Conservation (phyloP, 2,113 vertebrate species). For the Rissa tridactyla region DNA sequence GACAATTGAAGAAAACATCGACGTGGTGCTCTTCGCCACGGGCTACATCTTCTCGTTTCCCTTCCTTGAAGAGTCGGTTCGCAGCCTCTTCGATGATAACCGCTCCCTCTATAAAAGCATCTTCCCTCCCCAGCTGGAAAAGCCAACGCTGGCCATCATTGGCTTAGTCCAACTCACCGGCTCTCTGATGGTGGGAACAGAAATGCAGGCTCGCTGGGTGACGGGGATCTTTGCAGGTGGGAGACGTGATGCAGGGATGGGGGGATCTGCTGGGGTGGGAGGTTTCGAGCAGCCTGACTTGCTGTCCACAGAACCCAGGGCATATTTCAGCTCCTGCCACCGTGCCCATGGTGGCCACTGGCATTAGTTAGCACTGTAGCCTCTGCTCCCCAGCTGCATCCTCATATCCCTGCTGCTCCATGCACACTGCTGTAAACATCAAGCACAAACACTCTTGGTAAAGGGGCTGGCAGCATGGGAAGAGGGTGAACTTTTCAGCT, state of each 20-base stretch:
- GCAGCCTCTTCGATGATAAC: conserved; percentile 47
- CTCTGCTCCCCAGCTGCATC: background rate
- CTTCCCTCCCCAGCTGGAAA: conserved; percentile 82
- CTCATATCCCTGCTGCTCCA: background rate
- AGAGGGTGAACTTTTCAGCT: background rate
- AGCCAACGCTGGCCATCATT: conserved; percentile 81
- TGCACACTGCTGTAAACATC: rapidly evolving
- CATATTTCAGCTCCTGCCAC: background rate
- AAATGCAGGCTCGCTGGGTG: conserved; percentile 92
- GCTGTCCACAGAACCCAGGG: background rate
- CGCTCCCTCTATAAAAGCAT: conserved; percentile 77
- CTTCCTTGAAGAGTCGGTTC: conserved; percentile 74
- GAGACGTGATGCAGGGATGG: background rate
- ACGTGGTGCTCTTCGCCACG: conserved; percentile 83
- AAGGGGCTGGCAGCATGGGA: background rate
- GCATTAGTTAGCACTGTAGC: background rate
- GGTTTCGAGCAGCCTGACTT: background rate
- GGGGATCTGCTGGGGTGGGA: background rate
- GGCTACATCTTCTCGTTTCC: conserved; percentile 76
- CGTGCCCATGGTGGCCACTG: rapidly evolving
- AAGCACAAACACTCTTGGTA: rapidly evolving
- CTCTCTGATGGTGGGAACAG: conserved; percentile 78
- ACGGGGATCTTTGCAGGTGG: conserved; percentile 84
- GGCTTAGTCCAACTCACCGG: conserved; percentile 78
- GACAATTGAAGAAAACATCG: conserved; percentile 74